A percentile compares a stretch with the other conserved stretches of the same genome.
phyloP scores from a whole-genome alignment of 1,140 invertebrate genomes.

The Caenorhabditis elegans region DNA sequence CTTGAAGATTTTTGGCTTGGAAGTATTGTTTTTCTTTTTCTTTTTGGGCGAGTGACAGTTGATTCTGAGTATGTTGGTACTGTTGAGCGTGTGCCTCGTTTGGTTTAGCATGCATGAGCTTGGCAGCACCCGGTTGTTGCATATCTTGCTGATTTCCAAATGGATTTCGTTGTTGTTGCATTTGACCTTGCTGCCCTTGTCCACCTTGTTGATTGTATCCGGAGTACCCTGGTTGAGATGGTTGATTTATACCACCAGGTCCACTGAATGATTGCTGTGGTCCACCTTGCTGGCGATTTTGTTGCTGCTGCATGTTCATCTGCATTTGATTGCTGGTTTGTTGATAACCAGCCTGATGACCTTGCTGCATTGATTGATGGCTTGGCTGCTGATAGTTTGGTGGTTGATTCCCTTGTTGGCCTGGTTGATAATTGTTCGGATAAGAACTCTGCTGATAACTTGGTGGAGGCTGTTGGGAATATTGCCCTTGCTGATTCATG shows the following conservation, averaged over 20 bases:
- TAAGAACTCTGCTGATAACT: constrained; percentile 3
- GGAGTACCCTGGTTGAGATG: neutral
- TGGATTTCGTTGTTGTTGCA: neutral
- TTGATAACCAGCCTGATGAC: neutral
- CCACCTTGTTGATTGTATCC: neutral
- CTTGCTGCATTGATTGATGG: neutral
- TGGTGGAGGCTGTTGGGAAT: neutral
- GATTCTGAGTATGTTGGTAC: neutral
- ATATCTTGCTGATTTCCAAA: neutral
- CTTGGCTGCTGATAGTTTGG: neutral
- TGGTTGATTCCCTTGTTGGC: neutral
- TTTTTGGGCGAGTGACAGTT: neutral
- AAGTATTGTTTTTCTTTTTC: constrained; percentile 10
- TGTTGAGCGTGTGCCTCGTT: neutral
- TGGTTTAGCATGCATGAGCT: neutral
- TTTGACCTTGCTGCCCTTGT: neutral
- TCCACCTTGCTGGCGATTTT: neutral
- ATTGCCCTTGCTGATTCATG: neutral
- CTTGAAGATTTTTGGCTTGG: neutral
- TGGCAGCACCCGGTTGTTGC: neutral
- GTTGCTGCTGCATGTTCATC: neutral
- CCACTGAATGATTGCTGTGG: neutral
- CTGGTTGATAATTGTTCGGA: neutral
- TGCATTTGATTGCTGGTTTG: neutral
- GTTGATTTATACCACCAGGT: neutral